Base-by-base conservation (phyloP, 2,797 vertebrate species). In the Tenualosa thibaudeaui region DNA sequence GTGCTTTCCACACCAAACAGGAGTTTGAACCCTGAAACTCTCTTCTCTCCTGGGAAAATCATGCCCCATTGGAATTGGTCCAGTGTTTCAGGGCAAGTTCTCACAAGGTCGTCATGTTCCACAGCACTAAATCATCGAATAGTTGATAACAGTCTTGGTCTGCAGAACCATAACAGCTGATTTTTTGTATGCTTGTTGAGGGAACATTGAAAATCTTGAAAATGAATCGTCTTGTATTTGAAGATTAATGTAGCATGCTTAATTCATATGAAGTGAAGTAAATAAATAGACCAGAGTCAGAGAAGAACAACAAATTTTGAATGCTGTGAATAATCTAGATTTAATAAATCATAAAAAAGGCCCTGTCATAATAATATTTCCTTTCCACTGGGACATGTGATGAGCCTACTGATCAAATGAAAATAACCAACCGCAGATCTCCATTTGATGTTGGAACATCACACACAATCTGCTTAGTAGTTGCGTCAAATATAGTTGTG, bases 71-170 rank as follows among this genome's bases (percentile, higher is more conserved):
- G 40, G 71, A 6, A 19, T 10, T 40, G 71, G 0, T 22, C 71
- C 71, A 78, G 37, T 78, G 71, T 46, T 78, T 78, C 13, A 17
- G 40, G 71, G 17, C 71, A 78, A 43, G 17, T 40, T 46, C 71
- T 43, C 71, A 78, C 71, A 78, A 46, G 37, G 71, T 78, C 17
- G 37, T 46, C 26, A 37, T 19, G 37, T 78, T 78, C 17, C 71
- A 78, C 37, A 22, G 71, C 71, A 43, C 71, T n/a, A 78, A 78
- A 46, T 78, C 71, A 46, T 78, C 71, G 17, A 37, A 40, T 37
- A 78, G 40, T 40, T 43, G 71, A 43, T 46, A 71, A 40, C 68
- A 40, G 15, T 40, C 68, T 17, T 22, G 37, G 17, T 22, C 40
- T 7, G 40, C 12, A 22, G 40, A 19, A 78, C 15, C 37, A 75